phyloP scores from a whole-genome alignment of 2,113 vertebrate species.

The Machaerirhynchus nigripectus region DNA sequence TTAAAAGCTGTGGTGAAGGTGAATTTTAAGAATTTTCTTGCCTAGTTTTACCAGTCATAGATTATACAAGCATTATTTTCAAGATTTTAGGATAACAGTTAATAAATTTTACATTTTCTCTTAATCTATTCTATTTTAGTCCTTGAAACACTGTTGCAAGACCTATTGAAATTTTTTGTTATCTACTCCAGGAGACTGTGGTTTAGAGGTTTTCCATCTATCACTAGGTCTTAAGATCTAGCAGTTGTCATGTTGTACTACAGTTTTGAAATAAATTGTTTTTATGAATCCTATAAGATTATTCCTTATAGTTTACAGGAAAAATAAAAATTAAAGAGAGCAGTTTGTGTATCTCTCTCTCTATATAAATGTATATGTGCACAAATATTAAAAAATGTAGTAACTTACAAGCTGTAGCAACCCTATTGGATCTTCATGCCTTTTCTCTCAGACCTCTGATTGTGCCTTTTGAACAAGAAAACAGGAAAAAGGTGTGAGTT shows the following conservation, averaged over 20 bases:
- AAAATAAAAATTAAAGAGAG: background rate
- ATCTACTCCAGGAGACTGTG: background rate
- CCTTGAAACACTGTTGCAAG: background rate
- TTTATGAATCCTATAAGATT: background rate
- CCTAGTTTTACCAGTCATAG: background rate
- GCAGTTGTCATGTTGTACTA: background rate
- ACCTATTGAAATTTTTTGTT: background rate
- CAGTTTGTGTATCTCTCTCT: background rate
- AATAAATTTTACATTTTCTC: background rate
- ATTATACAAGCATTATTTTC: background rate
- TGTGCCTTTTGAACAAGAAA: background rate
- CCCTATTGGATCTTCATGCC: background rate
- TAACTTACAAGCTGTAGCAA: background rate
- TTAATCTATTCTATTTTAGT: background rate
- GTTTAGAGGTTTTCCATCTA: background rate
- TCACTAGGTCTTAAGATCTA: background rate
- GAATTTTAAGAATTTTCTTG: background rate
- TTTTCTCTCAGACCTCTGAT: background rate
- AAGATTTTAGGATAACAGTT: background rate
- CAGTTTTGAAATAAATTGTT: background rate
- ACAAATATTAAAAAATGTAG: background rate
- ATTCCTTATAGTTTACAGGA: background rate
- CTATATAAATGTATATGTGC: background rate
- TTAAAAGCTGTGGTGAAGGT: background rate
- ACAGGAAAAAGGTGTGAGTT: background rate